phyloP scores from a whole-genome alignment of 2,797 vertebrate species.

The Malurus splendens region DNA sequence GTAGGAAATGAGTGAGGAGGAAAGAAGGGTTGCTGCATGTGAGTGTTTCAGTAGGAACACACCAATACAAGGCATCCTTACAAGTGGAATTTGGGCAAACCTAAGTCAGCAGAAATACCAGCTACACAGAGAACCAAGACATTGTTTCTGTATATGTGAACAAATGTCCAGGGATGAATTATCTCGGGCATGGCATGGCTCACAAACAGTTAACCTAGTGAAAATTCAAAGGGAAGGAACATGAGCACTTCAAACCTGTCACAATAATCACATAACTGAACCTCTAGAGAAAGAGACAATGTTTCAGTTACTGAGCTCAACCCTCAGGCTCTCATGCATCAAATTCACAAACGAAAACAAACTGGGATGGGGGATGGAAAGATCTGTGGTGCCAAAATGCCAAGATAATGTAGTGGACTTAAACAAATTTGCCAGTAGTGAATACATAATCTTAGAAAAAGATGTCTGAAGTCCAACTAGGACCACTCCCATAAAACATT shows the following conservation, averaged over 20 bases:
- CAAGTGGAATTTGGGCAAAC: neutral
- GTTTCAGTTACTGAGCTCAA: slow-evolving; percentile 54
- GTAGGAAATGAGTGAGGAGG: neutral
- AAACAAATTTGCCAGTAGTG: neutral
- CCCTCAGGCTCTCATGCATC: slow-evolving; percentile 43
- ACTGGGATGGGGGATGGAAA: slow-evolving; percentile 10
- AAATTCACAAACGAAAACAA: slow-evolving; percentile 34
- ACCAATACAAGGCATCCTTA: neutral
- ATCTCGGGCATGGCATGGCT: neutral
- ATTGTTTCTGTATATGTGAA: neutral
- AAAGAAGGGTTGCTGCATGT: neutral
- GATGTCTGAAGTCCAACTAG: neutral
- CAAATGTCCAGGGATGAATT: neutral
- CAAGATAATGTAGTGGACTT: neutral
- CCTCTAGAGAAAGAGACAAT: slow-evolving; percentile 55
- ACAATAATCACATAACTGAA: slow-evolving; percentile 53
- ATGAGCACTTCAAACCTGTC: slow-evolving; percentile 49
- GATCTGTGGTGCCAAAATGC: neutral
- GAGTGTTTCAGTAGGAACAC: neutral
- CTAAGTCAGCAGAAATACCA: neutral
- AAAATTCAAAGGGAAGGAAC: slow-evolving; percentile 44
- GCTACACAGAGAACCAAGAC: neutral
- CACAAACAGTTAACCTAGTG: slow-evolving; percentile 43
- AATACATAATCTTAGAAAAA: neutral
- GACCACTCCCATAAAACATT: neutral